Evolutionary conservation across 2,113 vertebrate species (phyloP).

Genomic region (Clarias magur): DNA sequence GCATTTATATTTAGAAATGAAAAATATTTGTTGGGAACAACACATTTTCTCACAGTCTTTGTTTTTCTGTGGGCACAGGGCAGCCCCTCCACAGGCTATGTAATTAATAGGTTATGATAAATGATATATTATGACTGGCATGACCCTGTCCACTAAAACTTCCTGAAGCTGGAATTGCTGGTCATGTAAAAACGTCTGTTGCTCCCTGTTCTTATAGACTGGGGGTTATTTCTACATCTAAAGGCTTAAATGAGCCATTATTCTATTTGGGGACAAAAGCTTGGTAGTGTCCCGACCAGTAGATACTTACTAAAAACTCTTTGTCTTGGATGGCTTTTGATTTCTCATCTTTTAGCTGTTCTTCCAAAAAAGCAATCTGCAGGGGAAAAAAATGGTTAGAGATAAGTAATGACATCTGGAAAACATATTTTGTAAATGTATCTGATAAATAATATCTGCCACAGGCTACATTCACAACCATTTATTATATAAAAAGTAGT

Average conservation of each 20-base stretch:
- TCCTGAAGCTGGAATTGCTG: not conserved
- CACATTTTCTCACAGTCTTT: constrained; percentile 11
- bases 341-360: constrained; percentile 46
- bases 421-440: not conserved
- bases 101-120: not conserved
- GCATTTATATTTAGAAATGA: constrained; percentile 67
- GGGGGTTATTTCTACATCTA: constrained; percentile 19
- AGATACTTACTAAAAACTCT: constrained; percentile 43
- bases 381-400: not conserved
- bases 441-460: not conserved
- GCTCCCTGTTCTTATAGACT: constrained; percentile 25
- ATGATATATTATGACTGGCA: constrained; percentile 34
- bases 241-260: constrained; percentile 9
- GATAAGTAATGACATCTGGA: not conserved
- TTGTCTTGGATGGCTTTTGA: constrained; percentile 36
- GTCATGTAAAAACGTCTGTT: not conserved
- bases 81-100: not conserved
- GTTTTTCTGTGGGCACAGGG: not conserved
- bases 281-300: not conserved
- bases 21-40: constrained; percentile 38
- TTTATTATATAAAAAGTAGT: not conserved
- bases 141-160: not conserved
- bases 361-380: constrained; percentile 48
- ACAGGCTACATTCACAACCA: not conserved
- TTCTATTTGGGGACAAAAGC: not conserved